phyloP scores from a whole-genome alignment of 2,888 invertebrate species.

The Trichopoda pennipes region DNA sequence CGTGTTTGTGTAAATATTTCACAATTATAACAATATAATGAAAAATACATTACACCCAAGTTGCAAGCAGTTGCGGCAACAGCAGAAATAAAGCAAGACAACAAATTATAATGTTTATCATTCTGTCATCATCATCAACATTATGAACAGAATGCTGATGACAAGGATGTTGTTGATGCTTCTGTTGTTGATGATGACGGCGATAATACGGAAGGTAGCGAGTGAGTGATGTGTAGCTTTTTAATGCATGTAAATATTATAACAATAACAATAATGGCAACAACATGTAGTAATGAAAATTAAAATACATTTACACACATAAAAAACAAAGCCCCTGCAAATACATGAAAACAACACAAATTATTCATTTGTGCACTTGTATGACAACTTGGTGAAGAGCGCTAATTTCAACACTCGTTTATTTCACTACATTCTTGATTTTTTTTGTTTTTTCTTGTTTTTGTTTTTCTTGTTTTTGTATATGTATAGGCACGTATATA shows the following conservation, averaged over 20 bases:
- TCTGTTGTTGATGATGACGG: constrained; percentile 11
- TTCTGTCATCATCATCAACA: constrained; percentile 54
- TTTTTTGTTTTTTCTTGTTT: too few relatives aligned
- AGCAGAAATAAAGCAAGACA: constrained; percentile 38
- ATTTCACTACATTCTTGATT: neutral
- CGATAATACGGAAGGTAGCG: constrained; percentile 38
- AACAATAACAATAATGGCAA: constrained; percentile 53
- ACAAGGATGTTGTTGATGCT: constrained; percentile 30
- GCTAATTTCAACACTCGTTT: constrained; percentile 71
- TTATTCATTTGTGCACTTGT: constrained; percentile 60
- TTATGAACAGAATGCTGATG: constrained; percentile 42
- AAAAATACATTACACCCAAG: constrained; percentile 68
- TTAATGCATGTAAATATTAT: constrained; percentile 42
- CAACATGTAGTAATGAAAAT: constrained; percentile 59
- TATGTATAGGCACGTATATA: neutral
- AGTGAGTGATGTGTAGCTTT: constrained; percentile 48
- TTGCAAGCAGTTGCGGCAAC: constrained; percentile 28
- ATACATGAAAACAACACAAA: constrained; percentile 43
- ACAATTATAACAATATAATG: constrained; percentile 66
- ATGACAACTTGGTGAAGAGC: constrained; percentile 70
- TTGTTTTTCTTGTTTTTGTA: too few relatives aligned
- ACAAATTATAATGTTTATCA: constrained; percentile 66
- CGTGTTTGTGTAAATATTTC: constrained; percentile 26
- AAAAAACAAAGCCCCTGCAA: constrained; percentile 63
- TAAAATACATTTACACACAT: constrained; percentile 70